phyloP scores from a whole-genome alignment of 2,797 vertebrate species.

The Acanthornis magna region DNA sequence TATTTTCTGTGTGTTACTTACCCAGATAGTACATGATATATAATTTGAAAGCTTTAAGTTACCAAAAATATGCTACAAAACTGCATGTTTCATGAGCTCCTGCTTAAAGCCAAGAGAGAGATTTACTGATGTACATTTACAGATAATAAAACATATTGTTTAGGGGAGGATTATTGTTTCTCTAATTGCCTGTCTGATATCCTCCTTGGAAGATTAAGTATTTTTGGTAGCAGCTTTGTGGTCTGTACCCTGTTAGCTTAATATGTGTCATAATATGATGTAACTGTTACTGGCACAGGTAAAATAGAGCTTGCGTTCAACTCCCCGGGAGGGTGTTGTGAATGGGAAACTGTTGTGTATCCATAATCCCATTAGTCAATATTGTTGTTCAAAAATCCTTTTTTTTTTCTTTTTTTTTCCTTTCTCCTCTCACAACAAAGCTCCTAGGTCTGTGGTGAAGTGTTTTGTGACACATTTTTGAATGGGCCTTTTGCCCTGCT shows the following conservation, averaged over 20 bases:
- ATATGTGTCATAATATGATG: neutral
- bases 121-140: neutral
- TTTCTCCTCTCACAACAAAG: neutral
- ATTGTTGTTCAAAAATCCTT: neutral
- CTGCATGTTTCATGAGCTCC: neutral
- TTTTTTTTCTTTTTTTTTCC: neutral
- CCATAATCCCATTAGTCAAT: neutral
- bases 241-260: neutral
- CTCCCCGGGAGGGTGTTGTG: neutral
- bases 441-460: neutral
- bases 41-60: neutral
- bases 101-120: neutral
- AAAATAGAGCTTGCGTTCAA: neutral
- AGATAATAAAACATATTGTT: neutral
- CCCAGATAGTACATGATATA: neutral
- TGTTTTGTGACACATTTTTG: conserved; percentile 50
- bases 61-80: neutral
- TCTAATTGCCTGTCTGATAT: neutral
- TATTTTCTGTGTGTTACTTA: neutral
- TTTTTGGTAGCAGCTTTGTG: conserved; percentile 1
- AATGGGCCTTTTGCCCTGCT: conserved; percentile 48
- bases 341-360: neutral
- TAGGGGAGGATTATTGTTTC: neutral
- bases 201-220: neutral
- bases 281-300: neutral